A percentile compares a stretch with the other conserved stretches of the same genome.
Conservation (phyloP, 2,113 vertebrate species). For the Menidia beryllina region DNA sequence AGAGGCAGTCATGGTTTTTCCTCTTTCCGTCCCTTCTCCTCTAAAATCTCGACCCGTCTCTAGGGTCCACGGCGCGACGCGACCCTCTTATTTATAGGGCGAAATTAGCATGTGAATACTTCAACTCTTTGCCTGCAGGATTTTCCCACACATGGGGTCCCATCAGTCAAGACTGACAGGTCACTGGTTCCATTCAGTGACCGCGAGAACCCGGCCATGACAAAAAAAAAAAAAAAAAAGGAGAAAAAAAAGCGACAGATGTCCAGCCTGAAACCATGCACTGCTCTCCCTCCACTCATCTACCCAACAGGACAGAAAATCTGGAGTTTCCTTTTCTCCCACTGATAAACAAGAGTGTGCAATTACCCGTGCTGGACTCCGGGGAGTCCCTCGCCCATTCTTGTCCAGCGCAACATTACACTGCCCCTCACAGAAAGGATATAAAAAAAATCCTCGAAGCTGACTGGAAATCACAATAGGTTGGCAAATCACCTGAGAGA, state of each 20-base stretch:
- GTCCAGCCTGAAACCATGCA: constrained; percentile 84
- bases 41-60: constrained; percentile 64
- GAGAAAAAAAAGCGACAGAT: constrained; percentile 84
- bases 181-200: constrained; percentile 88
- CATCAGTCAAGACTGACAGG: constrained; percentile 91
- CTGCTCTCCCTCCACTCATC: constrained; percentile 32
- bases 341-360: constrained; percentile 80
- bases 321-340: constrained; percentile 77
- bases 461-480: constrained; percentile 29
- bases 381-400: constrained; percentile 69
- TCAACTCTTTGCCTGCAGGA: constrained; percentile 82
- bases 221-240: constrained; percentile 22
- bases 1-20: constrained; percentile 85
- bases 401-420: constrained; percentile 52
- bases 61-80: constrained; percentile 74
- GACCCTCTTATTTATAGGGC: constrained; percentile 86
- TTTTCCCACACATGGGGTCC: constrained; percentile 90
- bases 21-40: constrained; percentile 33
- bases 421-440: constrained; percentile 68
- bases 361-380: constrained; percentile 76
- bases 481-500: constrained; percentile 37
- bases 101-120: constrained; percentile 90
- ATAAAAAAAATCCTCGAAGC: constrained; percentile 40
- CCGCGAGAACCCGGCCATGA: constrained; percentile 71
- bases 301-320: constrained; percentile 42